Conservation (phyloP, 2,797 vertebrate species). For the Alfaro cultratus region DNA sequence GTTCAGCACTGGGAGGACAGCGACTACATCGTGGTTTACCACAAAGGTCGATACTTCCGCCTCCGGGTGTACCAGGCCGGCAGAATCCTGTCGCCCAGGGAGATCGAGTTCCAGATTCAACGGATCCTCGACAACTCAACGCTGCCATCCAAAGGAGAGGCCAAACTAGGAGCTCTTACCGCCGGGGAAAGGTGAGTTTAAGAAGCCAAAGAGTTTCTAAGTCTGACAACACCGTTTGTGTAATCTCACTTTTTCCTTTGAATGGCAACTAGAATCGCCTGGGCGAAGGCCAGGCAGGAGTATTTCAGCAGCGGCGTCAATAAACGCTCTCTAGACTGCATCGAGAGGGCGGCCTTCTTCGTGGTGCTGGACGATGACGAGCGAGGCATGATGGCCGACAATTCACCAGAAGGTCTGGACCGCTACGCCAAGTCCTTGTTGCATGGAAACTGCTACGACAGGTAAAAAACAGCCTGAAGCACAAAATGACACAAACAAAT, state of each 20-base stretch:
- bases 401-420: slow-evolving; percentile 83
- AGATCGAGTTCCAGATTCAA: slow-evolving; percentile 90
- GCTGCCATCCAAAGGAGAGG: slow-evolving; percentile 82
- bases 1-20: slow-evolving; percentile 88
- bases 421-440: slow-evolving; percentile 86
- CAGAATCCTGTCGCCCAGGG: slow-evolving; percentile 84
- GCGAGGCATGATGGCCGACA: slow-evolving; percentile 81
- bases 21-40: slow-evolving; percentile 86
- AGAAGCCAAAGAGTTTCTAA: background rate
- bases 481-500: no score
- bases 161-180: slow-evolving; percentile 86
- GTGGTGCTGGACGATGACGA: slow-evolving; percentile 87
- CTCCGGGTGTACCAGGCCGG: slow-evolving; percentile 85
- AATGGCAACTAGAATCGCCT: slow-evolving; percentile 78
- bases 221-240: background rate
- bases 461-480: slow-evolving; percentile 68
- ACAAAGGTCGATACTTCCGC: slow-evolving; percentile 88
- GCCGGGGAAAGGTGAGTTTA: slow-evolving; percentile 86
- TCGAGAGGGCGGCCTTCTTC: slow-evolving; percentile 92
- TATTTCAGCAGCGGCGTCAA: slow-evolving; percentile 84
- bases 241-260: slow-evolving; percentile 1
- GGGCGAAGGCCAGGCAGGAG: slow-evolving; percentile 84
- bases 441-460: slow-evolving; percentile 89
- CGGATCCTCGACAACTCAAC: slow-evolving; percentile 85
- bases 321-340: slow-evolving; percentile 81